phyloP scores from a whole-genome alignment of 2,113 vertebrate species.

The Poecile atricapillus region DNA sequence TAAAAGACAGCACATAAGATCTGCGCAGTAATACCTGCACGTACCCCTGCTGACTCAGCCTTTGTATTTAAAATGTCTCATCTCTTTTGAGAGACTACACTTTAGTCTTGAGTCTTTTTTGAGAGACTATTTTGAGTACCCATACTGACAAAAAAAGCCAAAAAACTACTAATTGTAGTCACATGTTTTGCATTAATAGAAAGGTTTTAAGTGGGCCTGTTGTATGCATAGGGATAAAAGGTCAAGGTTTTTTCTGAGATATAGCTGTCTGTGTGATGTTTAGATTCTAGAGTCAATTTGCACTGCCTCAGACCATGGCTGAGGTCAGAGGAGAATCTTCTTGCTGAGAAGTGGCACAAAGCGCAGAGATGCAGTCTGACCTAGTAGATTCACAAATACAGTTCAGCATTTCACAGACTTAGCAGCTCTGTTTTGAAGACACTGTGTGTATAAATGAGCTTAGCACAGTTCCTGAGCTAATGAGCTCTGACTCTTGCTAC shows the following conservation, averaged over 20 bases:
- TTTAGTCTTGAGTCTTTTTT: neutral
- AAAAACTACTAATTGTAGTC: neutral
- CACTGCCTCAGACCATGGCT: neutral
- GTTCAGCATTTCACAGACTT: slow-evolving; percentile 10
- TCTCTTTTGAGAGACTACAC: neutral
- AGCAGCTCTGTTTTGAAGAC: neutral
- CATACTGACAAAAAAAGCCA: neutral
- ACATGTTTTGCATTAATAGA: neutral
- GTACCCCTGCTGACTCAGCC: neutral
- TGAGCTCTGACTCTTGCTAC: slow-evolving; percentile 28
- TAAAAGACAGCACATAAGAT: neutral
- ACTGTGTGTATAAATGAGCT: slow-evolving; percentile 16
- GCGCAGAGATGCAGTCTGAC: neutral
- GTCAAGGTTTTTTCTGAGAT: neutral
- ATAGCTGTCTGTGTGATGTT: neutral
- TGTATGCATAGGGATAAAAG: neutral
- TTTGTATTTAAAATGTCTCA: neutral
- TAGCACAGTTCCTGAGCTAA: slow-evolving; percentile 36
- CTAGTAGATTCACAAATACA: neutral
- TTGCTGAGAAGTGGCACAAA: neutral
- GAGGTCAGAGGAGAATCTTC: neutral
- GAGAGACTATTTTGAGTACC: neutral
- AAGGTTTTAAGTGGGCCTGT: neutral
- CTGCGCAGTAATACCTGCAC: neutral
- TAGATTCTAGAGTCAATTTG: neutral